Evolutionary conservation across 2,888 invertebrate genomes (phyloP), one percentile per base, ranked within the genome.

Genomic region (Polyommatus iphigenia): DNA sequence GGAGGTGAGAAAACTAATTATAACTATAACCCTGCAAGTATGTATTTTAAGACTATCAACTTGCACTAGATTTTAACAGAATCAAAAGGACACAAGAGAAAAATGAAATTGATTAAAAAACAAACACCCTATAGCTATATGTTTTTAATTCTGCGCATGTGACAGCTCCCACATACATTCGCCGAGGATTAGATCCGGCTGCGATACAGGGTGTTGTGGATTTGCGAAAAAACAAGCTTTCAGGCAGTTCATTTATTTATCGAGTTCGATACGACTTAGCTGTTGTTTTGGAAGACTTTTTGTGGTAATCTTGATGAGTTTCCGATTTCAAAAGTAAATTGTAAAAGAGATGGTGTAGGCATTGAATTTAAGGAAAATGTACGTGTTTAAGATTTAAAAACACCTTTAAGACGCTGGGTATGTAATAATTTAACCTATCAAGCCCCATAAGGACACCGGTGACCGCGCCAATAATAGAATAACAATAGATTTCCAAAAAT

Each of bases 161-260:
- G 88, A 82, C 81, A 83, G 83, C 88, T 93, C 93, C 84, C 93
- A 93, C 93, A 93, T 93, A 92, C 91, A 93, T 92, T 92, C 91
- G 86, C 77, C 85, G 85, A 72, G 90, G 92, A 91, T 92, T 91
- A 91, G 89, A 88, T 79, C 80, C 85, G 82, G 83, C 83, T 84
- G 82, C 82, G 82, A 82, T 83, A 90, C 87, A 86, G 91, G 86
- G 46, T 90, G 91, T 81, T 81, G 77, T 77, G 79, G 78, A 81
- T 80, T 80, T 79, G 80, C 76, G 71, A 78, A 72, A 76, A 80
- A 80, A 80, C 78, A 78, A 78, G 76, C 54, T 76, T 62, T 76
- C 57, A 62, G 50, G 8, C 15, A 20, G 71, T 72, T 72, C 29
- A 75, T 75, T 75, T 50, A 50, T 75, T 75, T 75, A 50, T 75